phyloP scores from a whole-genome alignment of 2,888 invertebrate genomes.

The Drosophila multiciliata region DNA sequence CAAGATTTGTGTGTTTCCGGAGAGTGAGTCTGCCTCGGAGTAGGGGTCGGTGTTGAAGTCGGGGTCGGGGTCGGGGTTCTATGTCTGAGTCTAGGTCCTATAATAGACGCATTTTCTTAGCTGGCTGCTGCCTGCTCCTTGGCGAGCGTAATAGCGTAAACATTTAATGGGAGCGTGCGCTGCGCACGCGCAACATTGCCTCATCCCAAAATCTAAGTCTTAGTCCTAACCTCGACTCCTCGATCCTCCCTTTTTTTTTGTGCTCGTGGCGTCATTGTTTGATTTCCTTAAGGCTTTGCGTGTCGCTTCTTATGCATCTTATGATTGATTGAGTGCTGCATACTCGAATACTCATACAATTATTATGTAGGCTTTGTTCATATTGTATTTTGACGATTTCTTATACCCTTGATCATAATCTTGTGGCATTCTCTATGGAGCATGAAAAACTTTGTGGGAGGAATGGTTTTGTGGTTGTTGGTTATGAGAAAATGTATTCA shows the following conservation, averaged over 20 bases:
- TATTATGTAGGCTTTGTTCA: slow-evolving; percentile 25
- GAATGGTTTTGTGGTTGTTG: slow-evolving; percentile 32
- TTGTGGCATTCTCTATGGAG: slow-evolving; percentile 64
- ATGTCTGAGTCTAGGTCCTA: slow-evolving; percentile 17
- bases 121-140: slow-evolving; percentile 31
- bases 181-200: slow-evolving; percentile 75
- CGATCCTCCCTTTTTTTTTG: slow-evolving; percentile 30
- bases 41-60: slow-evolving; percentile 10
- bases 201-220: slow-evolving; percentile 42
- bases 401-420: slow-evolving; percentile 66
- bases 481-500: neutral
- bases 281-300: slow-evolving; percentile 70
- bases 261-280: slow-evolving; percentile 57
- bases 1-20: slow-evolving; percentile 73
- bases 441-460: slow-evolving; percentile 51
- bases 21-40: slow-evolving; percentile 29
- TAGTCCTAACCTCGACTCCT: slow-evolving; percentile 21
- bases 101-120: slow-evolving; percentile 45
- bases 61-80: slow-evolving; percentile 1
- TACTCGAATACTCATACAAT: slow-evolving; percentile 4
- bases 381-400: slow-evolving; percentile 59
- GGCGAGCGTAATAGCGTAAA: slow-evolving; percentile 62
- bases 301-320: slow-evolving; percentile 46
- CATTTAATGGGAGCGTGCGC: slow-evolving; percentile 79
- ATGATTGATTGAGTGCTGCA: slow-evolving; percentile 70